Conservation (phyloP, 1,140 invertebrate species). For the Ladona fulva region DNA sequence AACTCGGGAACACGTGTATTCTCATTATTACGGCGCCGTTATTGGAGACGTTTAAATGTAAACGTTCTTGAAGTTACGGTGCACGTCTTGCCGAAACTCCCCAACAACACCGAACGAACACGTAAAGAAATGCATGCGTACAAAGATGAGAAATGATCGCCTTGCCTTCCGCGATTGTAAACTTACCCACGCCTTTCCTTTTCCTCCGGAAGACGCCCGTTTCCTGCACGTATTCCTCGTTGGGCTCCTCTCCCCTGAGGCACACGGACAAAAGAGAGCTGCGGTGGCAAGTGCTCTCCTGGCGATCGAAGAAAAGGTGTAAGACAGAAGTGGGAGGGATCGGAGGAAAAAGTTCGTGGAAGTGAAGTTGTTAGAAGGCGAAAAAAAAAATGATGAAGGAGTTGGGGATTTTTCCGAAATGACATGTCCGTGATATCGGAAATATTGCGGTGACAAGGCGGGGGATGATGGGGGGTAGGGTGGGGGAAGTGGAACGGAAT, state of each 20-base stretch:
- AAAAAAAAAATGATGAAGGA: neutral
- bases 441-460: no score
- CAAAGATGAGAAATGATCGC: conserved; percentile 45
- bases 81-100: no score
- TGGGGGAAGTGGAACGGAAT: no score
- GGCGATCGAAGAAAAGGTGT: conserved; percentile 39
- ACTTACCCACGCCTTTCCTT: neutral
- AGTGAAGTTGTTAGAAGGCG: neutral
- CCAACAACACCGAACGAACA: no score
- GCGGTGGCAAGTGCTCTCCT: conserved; percentile 41
- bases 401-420: no score
- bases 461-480: no score
- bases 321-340: no score
- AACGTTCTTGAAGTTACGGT: no score
- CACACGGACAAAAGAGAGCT: conserved; percentile 71
- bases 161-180: conserved; percentile 6
- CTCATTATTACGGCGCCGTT: no score
- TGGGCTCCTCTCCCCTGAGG: conserved; percentile 67
- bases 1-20: no score
- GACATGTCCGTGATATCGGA: no score
- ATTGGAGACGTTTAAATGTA: no score
- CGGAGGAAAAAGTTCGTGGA: conserved; percentile 35
- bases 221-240: conserved; percentile 74
- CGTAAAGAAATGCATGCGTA: conserved; percentile 56
- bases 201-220: conserved; percentile 26